These are phyloP conservation scores for Apus apus DNA, from an alignment of 2,113 vertebrate genomes.

Conservation along the genomic window DNA sequence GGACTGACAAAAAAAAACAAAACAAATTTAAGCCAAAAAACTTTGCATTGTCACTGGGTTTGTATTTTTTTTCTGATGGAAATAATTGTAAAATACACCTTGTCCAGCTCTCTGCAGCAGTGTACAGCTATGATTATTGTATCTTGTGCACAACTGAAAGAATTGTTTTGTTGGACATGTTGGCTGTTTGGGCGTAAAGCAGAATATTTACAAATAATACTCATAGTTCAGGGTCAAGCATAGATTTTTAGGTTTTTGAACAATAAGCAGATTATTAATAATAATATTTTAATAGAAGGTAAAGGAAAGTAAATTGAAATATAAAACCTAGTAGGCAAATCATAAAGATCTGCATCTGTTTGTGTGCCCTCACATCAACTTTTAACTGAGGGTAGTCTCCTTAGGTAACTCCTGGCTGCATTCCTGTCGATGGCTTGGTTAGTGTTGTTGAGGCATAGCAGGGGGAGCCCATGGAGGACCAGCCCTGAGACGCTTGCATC, in stretches of 20 bases:
- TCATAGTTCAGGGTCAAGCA: background rate
- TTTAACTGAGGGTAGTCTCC: background rate
- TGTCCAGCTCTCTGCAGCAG: background rate
- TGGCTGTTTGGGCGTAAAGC: background rate
- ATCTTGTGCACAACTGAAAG: background rate
- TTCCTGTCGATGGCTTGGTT: background rate
- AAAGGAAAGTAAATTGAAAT: background rate
- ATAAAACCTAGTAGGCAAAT: background rate
- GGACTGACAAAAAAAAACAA: too few relatives aligned
- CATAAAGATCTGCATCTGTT: background rate
- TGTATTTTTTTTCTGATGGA: background rate
- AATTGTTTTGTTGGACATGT: background rate
- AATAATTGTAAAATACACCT: background rate
- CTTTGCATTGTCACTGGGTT: background rate
- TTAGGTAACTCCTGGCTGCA: background rate
- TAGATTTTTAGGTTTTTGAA: background rate
- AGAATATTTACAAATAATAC: background rate
- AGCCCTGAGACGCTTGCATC: background rate
- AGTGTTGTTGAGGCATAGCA: background rate
- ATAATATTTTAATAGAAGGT: background rate
- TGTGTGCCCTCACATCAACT: background rate
- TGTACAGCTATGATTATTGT: background rate
- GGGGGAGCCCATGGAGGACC: accelerated
- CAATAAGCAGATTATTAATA: background rate
- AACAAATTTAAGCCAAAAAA: accelerated